Conservation (phyloP, 2,888 invertebrate genomes). For the Entomobrya proxima region DNA sequence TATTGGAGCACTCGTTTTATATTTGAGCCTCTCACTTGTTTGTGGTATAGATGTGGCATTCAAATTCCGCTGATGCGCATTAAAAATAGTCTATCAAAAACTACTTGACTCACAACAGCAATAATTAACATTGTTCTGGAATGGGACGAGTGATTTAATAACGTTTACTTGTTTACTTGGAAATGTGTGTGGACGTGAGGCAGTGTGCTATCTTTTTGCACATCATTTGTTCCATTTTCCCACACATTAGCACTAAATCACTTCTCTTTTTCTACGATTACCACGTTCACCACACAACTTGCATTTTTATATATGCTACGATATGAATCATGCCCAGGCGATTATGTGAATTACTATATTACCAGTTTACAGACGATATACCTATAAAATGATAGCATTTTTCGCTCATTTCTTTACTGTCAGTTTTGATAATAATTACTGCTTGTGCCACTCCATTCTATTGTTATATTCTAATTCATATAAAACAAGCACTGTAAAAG, state of each 20-base stretch:
- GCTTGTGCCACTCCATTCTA: constrained; percentile 12
- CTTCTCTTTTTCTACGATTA: constrained; percentile 12
- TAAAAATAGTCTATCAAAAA: neutral
- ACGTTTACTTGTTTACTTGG: constrained; percentile 41
- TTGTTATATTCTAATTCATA: constrained; percentile 29
- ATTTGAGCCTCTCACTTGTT: constrained; percentile 46
- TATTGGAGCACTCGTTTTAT: neutral
- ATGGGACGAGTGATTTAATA: neutral
- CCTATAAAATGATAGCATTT: constrained; percentile 6
- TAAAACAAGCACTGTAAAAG: neutral
- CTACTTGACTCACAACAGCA: constrained; percentile 5
- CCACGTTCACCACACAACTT: neutral
- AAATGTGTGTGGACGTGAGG: constrained; percentile 52
- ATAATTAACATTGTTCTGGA: constrained; percentile 47
- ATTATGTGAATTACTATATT: constrained; percentile 23
- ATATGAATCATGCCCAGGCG: neutral
- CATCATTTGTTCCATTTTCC: constrained; percentile 65
- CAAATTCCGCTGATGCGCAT: too few species aligned
- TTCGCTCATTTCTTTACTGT: constrained; percentile 33
- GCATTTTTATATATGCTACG: neutral
- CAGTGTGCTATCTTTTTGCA: constrained; percentile 58
- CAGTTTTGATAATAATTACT: constrained; percentile 52
- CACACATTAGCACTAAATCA: constrained; percentile 55
- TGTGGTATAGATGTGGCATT: neutral
- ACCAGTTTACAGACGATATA: too few species aligned